These are phyloP conservation scores for Lagocephalus sceleratus DNA, from an alignment of 2,797 vertebrate genomes.

Conservation along the genomic window DNA sequence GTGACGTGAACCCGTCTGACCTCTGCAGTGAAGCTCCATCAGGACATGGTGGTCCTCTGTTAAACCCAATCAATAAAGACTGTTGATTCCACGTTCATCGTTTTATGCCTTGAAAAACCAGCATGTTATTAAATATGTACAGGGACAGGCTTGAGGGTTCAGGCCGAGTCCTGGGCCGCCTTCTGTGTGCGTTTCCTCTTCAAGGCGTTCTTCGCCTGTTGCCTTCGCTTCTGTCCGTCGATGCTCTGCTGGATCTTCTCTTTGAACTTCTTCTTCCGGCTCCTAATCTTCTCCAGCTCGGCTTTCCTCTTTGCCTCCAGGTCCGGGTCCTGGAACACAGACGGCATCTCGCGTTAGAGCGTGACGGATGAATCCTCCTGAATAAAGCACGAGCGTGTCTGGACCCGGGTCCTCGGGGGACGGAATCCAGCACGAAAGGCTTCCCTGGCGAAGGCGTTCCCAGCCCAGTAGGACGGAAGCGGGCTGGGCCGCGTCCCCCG, in stretches of 20 bases:
- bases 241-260: constrained; percentile 74
- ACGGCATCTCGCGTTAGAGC: too few relatives aligned
- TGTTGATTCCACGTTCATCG: constrained; percentile 21
- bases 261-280: constrained; percentile 80
- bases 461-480: too few relatives aligned
- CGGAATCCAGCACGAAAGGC: too few relatives aligned
- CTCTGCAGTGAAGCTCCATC: constrained; percentile 62
- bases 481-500: too few relatives aligned
- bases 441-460: neutral
- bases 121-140: constrained; percentile 28
- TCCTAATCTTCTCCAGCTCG: constrained; percentile 86
- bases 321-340: constrained; percentile 84
- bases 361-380: neutral
- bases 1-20: constrained; percentile 57
- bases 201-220: constrained; percentile 59
- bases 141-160: constrained; percentile 7
- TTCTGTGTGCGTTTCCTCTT: constrained; percentile 51
- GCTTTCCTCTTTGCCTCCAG: constrained; percentile 85
- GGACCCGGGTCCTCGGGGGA: too few relatives aligned
- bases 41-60: constrained; percentile 50
- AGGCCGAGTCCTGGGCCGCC: constrained; percentile 17
- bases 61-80: constrained; percentile 63
- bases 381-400: too few relatives aligned
- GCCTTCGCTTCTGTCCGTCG: constrained; percentile 60
- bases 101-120: too few relatives aligned